Percentiles rank a stretch among this genome's conserved stretches.
Evolutionary conservation across 2,797 vertebrate species (phyloP).

Genomic region (Momotus momota): DNA sequence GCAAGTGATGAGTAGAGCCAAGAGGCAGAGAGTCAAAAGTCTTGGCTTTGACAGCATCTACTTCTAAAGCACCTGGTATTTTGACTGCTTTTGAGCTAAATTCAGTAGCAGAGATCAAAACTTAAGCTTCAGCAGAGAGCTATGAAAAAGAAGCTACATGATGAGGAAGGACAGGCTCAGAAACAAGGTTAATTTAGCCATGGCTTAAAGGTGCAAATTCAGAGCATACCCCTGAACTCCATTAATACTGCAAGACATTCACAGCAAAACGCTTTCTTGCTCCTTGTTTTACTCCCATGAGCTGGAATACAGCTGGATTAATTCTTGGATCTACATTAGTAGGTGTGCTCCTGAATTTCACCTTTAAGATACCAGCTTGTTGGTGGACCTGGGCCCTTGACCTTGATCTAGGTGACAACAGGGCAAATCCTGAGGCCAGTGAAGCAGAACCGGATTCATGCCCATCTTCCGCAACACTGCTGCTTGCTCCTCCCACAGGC

Average conservation of each 20-base stretch:
- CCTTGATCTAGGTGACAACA: neutral
- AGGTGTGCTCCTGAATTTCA: neutral
- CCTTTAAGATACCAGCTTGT: neutral
- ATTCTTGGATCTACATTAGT: neutral
- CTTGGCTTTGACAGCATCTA: neutral
- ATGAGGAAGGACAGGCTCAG: neutral
- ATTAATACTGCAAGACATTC: neutral
- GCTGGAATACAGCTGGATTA: neutral
- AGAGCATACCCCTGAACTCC: neutral
- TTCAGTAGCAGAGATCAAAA: neutral
- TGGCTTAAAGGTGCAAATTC: neutral
- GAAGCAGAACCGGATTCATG: neutral
- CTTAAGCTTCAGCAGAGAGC: neutral
- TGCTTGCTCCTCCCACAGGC: neutral
- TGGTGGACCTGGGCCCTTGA: neutral
- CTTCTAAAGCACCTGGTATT: neutral
- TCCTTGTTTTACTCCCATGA: neutral
- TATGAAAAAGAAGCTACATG: neutral
- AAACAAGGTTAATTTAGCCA: neutral
- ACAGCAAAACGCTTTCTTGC: neutral
- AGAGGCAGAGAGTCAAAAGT: neutral
- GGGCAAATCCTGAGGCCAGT: neutral
- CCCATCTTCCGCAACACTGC: rapidly evolving
- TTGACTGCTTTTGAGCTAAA: neutral
- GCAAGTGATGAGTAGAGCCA: neutral